Evolutionary conservation across 2,113 vertebrate genomes (phyloP).

Genomic region (Melanostigma gelatinosum): DNA sequence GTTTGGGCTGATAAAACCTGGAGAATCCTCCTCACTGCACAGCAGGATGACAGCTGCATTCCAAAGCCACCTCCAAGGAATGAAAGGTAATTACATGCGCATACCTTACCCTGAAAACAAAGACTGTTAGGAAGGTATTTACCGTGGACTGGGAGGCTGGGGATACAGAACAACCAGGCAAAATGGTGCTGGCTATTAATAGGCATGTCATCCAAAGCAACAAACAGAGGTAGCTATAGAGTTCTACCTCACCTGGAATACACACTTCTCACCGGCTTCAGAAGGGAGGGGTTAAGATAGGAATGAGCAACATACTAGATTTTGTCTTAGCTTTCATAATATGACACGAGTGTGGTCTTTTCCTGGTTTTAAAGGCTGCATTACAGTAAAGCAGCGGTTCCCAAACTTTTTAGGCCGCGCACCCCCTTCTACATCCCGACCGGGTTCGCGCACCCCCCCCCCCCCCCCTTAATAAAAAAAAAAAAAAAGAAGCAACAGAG

Average conservation of each 20-base stretch:
- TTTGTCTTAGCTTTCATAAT: neutral
- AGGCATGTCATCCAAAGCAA: constrained; percentile 18
- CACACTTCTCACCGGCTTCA: constrained; percentile 1
- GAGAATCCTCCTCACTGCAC: constrained; percentile 49
- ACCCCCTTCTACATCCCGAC: no score
- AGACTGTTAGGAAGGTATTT: neutral
- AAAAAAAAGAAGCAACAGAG: no score
- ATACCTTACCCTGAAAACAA: constrained; percentile 32
- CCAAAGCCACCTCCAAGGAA: constrained; percentile 34
- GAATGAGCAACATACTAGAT: neutral
- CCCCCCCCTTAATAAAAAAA: no score
- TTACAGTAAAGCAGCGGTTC: neutral
- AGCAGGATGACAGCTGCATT: constrained; percentile 35
- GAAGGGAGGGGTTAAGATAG: neutral
- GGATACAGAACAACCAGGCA: constrained; percentile 3
- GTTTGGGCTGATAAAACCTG: constrained; percentile 64
- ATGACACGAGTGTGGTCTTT: neutral
- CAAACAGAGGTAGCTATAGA: constrained; percentile 5
- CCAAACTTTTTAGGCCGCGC: no score
- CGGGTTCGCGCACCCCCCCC: no score
- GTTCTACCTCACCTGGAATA: neutral
- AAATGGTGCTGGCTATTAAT: constrained; percentile 26
- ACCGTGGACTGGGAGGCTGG: constrained; percentile 6
- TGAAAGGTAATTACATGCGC: constrained; percentile 28
- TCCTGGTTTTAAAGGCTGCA: neutral